phyloP scores from a whole-genome alignment of 2,113 vertebrate species.

The Nyctereutes procyonoides region DNA sequence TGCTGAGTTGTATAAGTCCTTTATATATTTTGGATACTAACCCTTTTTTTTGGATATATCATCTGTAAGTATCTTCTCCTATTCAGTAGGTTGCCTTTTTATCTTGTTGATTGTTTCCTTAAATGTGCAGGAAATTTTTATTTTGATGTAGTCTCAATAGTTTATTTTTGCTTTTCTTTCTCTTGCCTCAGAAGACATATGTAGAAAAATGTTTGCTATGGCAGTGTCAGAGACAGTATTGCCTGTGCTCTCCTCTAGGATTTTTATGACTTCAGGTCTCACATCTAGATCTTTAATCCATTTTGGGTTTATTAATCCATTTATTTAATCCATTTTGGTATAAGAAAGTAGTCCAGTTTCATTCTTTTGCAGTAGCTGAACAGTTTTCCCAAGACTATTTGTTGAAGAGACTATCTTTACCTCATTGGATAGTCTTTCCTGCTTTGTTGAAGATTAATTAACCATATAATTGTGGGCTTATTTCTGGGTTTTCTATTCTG shows the following conservation, averaged over 20 bases:
- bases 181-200: background rate
- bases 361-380: too few relatives aligned
- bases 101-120: background rate
- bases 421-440: too few relatives aligned
- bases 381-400: too few relatives aligned
- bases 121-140: background rate
- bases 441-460: too few relatives aligned
- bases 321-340: background rate
- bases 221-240: background rate
- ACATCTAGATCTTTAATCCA: background rate
- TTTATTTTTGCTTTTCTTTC: background rate
- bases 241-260: background rate
- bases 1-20: too few relatives aligned
- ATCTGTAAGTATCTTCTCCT: background rate
- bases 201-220: background rate
- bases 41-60: background rate
- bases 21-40: background rate
- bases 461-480: background rate
- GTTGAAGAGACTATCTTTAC: too few relatives aligned
- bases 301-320: background rate
- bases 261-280: background rate
- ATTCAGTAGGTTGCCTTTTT: background rate
- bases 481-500: background rate
- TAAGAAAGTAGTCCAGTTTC: too few relatives aligned
- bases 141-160: background rate